phyloP scores from a whole-genome alignment of 2,113 vertebrate genomes.

The Scortum barcoo region DNA sequence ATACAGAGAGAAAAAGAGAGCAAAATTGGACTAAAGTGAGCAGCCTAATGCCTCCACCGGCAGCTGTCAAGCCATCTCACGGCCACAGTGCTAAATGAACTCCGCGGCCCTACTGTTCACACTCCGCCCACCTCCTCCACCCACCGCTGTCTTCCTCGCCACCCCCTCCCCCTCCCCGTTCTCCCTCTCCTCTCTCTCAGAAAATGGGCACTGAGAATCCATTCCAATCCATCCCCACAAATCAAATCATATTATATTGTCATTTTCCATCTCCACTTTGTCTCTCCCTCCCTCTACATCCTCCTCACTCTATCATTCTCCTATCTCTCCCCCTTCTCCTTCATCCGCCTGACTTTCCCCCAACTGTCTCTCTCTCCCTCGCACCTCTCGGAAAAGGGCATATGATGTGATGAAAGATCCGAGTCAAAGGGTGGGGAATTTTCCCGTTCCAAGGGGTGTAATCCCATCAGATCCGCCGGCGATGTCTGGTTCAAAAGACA shows the following conservation, averaged over 20 bases:
- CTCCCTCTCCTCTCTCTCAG: conserved; percentile 37
- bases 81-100: conserved; percentile 70
- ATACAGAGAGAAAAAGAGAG: conserved; percentile 28
- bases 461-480: conserved; percentile 65
- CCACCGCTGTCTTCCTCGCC: conserved; percentile 48
- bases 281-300: conserved; percentile 53
- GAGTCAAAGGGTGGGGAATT: conserved; percentile 37
- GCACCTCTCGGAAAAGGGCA: conserved; percentile 35
- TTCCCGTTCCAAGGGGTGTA: conserved; percentile 48
- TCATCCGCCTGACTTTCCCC: conserved; percentile 1
- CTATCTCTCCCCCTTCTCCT: conserved; percentile 13
- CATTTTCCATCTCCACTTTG: conserved; percentile 75
- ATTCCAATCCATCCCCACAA: conserved; percentile 71
- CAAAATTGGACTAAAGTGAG: conserved; percentile 67
- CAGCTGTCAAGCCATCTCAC: conserved; percentile 64
- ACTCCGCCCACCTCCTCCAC: conserved; percentile 56
- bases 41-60: conserved; percentile 66
- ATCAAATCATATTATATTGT: conserved; percentile 82
- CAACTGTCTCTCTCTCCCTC: conserved; percentile 2
- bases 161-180: conserved; percentile 9
- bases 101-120: conserved; percentile 54
- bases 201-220: conserved; percentile 69
- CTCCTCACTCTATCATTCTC: conserved; percentile 50
- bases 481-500: conserved; percentile 49
- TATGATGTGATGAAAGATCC: conserved; percentile 59